Evolutionary conservation across 2,888 invertebrate species (phyloP).

Genomic region (Erebia ligea): DNA sequence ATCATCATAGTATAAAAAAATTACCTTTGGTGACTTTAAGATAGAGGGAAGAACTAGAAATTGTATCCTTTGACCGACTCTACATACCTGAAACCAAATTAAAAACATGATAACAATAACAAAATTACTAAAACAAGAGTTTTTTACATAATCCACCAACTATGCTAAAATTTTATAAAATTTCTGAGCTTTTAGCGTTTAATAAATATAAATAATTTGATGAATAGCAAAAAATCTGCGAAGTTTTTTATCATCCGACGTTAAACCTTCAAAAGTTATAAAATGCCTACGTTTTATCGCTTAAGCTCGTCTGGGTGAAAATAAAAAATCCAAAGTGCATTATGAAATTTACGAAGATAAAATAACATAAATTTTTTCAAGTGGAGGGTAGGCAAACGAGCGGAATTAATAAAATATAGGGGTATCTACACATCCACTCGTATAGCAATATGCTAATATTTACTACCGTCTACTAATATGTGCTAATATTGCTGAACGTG

Average conservation of each 20-base stretch:
- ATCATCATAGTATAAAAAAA: neutral
- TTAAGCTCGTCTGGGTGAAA: conserved; percentile 27
- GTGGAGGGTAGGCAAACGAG: conserved; percentile 31
- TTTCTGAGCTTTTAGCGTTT: neutral
- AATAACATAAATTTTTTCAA: conserved; percentile 36
- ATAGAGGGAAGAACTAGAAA: neutral
- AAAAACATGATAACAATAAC: neutral
- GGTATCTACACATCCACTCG: neutral
- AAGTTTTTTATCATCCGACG: conserved; percentile 27
- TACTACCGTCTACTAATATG: too few relatives aligned
- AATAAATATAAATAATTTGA: conserved; percentile 11
- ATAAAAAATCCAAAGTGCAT: conserved; percentile 36
- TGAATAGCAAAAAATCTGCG: conserved; percentile 18
- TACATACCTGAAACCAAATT: conserved; percentile 11
- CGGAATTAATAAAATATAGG: conserved; percentile 29
- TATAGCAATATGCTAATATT: neutral
- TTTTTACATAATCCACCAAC: neutral
- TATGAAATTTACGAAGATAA: conserved; percentile 37
- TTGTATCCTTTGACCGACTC: neutral
- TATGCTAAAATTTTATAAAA: neutral
- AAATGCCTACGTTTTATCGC: conserved; percentile 15
- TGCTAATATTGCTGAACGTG: too few relatives aligned
- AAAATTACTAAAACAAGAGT: neutral
- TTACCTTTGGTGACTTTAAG: neutral
- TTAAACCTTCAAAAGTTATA: conserved; percentile 31